Conservation (phyloP, 2,113 vertebrate genomes). For the Desmodus rotundus region DNA sequence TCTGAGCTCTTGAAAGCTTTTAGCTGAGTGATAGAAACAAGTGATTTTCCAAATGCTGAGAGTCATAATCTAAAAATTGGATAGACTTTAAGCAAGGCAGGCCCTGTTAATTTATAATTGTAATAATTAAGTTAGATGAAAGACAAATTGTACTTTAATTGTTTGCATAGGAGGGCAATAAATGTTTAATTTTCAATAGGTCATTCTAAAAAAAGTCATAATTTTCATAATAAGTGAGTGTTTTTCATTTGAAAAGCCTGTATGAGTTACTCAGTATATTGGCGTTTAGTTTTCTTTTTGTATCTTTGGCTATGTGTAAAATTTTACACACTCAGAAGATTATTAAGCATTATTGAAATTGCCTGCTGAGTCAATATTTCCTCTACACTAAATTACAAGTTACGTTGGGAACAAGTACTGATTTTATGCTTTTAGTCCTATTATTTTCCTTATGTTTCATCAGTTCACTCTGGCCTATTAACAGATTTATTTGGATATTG, state of each 20-base stretch:
- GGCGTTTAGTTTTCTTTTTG: background rate
- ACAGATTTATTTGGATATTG: slow-evolving; percentile 5
- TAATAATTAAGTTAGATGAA: slow-evolving; percentile 53
- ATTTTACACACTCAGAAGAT: background rate
- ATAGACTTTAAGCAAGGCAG: slow-evolving; percentile 37
- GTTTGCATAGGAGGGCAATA: background rate
- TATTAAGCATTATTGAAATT: background rate
- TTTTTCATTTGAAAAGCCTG: slow-evolving; percentile 7
- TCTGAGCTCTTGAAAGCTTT: slow-evolving; percentile 68
- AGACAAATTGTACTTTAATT: background rate
- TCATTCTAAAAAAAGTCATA: background rate
- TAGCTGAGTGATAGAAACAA: slow-evolving; percentile 69
- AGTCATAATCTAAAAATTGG: slow-evolving; percentile 57
- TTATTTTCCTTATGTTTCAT: background rate
- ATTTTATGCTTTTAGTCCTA: background rate
- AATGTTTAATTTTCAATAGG: slow-evolving; percentile 29
- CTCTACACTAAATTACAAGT: background rate
- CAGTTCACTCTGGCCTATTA: background rate
- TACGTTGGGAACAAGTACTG: background rate
- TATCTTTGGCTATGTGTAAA: background rate
- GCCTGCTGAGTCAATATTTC: background rate
- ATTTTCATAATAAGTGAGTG: background rate
- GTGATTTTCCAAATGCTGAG: slow-evolving; percentile 65
- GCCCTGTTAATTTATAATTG: slow-evolving; percentile 61
- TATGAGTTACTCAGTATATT: background rate